phyloP scores from a whole-genome alignment of 2,888 invertebrate genomes.

The Pristionchus exspectatus region DNA sequence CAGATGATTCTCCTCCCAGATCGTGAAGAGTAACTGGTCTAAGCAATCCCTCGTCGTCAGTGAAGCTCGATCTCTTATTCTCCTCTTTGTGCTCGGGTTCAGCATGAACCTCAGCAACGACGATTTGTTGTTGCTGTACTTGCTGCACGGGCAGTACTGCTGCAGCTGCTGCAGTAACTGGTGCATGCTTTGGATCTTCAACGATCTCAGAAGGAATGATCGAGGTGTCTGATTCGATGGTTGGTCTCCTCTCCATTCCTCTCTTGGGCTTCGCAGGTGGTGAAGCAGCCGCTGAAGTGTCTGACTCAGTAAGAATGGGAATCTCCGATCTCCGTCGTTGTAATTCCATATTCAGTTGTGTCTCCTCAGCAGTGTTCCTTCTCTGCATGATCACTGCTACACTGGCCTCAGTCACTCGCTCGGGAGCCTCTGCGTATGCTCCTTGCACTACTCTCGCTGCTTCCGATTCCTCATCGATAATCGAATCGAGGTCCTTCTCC shows the following conservation, averaged over 20 bases:
- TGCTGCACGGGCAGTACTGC: not conserved
- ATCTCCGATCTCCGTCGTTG: constrained; percentile 16
- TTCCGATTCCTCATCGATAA: constrained; percentile 5
- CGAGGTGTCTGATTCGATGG: constrained; percentile 20
- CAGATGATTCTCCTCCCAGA: constrained; percentile 24
- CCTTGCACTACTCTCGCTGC: not conserved
- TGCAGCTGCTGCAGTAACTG: not conserved
- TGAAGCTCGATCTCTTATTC: constrained; percentile 1
- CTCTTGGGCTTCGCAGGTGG: constrained; percentile 41
- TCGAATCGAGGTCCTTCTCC: not conserved
- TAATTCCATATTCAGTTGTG: constrained; percentile 44
- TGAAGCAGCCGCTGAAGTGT: not conserved
- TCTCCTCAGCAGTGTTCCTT: not conserved
- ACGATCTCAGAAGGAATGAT: not conserved
- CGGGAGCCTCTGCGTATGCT: constrained; percentile 26
- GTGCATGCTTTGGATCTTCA: not conserved
- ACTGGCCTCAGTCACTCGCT: constrained; percentile 11
- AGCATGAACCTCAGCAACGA: not conserved
- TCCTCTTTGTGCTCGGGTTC: not conserved
- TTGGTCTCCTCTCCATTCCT: constrained; percentile 50
- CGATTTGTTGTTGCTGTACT: not conserved
- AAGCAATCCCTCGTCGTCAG: constrained; percentile 44
- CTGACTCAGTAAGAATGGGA: constrained; percentile 42
- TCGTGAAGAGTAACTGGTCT: constrained; percentile 28
- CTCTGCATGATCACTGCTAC: constrained; percentile 30